Evolutionary conservation across 1,140 invertebrate species (phyloP), one percentile per base, ranked within the genome.

Genomic region (Tetranychus urticae): DNA sequence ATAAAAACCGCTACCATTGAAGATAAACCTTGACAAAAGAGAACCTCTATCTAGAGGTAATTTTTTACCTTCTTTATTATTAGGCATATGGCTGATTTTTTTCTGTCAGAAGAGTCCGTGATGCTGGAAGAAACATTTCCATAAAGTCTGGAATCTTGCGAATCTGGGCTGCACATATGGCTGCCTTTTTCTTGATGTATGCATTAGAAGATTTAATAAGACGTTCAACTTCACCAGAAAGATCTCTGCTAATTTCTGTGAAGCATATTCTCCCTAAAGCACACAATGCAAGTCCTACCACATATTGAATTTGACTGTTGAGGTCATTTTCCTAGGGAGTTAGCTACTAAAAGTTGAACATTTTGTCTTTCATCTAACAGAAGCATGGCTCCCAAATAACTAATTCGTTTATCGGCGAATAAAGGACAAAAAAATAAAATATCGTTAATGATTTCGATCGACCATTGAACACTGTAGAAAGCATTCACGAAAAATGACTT

Each of bases 271-370:
- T 88, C 14, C 93, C 96, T 61, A 99, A 76, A 0, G 94, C 97
- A 72, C 93, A 98, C 36, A 99, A 74, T 2, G 96, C 96, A 58
- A 99, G 75, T 35, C 94, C 93, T 55, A 93, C 88, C 14, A 98
- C 89, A 76, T 98, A 99, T 73, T 98, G 94, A n/a, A 89, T 96
- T 65, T 88, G 83, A 75, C 88, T 92, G 74, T 93, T 94, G 64
- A 98, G 79, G 76, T 99, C 88, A 75, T 96, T 98, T 80, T 99
- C 99, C 99, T 61, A 99, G 77, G 70, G 90, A 97, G 76, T 99
- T 98, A 56, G 94, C 99, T 62, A 99, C 94, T 60, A 99, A 78
- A 13, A 99, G 77, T 78, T 99, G 96, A 23, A 98, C 92, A 77
- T 99, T 96, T 71, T 97, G 93, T 68, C 91, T 78, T 74, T 99